Conservation (phyloP, 2,888 invertebrate species). For the Xestobium rufovillosum region DNA sequence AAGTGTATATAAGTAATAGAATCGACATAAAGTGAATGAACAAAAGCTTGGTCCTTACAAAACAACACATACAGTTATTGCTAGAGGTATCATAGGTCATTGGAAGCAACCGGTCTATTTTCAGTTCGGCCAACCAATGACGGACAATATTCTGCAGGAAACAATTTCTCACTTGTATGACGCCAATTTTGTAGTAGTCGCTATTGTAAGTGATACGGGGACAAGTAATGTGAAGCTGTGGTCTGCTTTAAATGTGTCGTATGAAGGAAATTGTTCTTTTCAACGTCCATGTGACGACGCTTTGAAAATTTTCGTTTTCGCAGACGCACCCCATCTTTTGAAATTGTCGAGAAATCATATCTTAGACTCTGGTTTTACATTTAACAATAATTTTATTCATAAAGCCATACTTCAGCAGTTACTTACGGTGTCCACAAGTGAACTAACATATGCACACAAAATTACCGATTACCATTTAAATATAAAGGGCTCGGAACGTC, state of each 20-base stretch:
- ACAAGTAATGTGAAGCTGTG: conserved; percentile 18
- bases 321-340: conserved; percentile 24
- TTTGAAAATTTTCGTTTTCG: too few relatives aligned
- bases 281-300: conserved; percentile 17
- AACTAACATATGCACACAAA: conserved; percentile 22
- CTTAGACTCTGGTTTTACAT: conserved; percentile 19
- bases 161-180: conserved; percentile 22
- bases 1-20: too few relatives aligned
- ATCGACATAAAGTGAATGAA: too few relatives aligned
- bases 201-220: conserved; percentile 24
- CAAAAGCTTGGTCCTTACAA: too few relatives aligned
- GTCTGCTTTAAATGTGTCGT: conserved; percentile 18
- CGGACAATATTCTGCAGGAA: conserved; percentile 20
- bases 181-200: conserved; percentile 24
- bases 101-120: conserved; percentile 5
- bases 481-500: too few relatives aligned
- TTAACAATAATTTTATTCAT: conserved; percentile 9
- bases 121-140: conserved; percentile 23
- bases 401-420: conserved; percentile 15
- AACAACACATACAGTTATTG: too few relatives aligned
- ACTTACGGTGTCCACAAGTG: conserved; percentile 16
- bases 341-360: conserved; percentile 23
- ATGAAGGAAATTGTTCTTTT: conserved; percentile 20
- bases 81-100: background rate
- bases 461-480: conserved; percentile 21